phyloP scores from a whole-genome alignment of 2,797 vertebrate species.

The Sebastes trivittatus region DNA sequence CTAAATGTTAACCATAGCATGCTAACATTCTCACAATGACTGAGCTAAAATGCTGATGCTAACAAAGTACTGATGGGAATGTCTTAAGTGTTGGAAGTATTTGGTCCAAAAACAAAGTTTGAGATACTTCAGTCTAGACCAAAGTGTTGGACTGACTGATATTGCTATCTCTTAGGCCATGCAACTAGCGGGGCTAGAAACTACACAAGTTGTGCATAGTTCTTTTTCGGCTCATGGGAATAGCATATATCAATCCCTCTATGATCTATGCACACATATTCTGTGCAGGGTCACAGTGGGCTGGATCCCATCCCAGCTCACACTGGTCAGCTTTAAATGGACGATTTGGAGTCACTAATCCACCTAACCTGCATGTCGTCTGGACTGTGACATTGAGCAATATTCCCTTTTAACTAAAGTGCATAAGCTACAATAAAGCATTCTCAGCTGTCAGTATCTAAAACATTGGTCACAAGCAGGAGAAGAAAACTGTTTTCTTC shows the following conservation, averaged over 20 bases:
- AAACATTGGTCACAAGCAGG: slow-evolving; percentile 42
- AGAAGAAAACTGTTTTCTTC: slow-evolving; percentile 57
- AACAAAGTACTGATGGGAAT: neutral
- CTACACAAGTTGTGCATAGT: neutral
- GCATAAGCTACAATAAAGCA: slow-evolving; percentile 50
- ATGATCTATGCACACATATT: neutral
- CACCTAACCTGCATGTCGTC: too few species aligned
- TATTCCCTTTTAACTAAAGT: slow-evolving; percentile 63
- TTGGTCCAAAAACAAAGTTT: neutral
- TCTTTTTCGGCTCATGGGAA: neutral
- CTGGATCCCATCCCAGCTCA: neutral
- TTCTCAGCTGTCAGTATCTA: slow-evolving; percentile 44
- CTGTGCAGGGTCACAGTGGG: neutral
- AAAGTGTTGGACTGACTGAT: neutral
- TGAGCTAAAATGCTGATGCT: neutral
- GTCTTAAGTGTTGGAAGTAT: neutral
- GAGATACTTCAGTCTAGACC: neutral
- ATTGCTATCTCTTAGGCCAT: neutral
- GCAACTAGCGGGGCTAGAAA: neutral
- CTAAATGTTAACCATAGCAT: neutral
- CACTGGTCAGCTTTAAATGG: neutral
- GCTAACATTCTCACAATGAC: neutral
- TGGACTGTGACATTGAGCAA: slow-evolving; percentile 9
- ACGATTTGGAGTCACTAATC: neutral
- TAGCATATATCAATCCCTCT: neutral